phyloP scores from a whole-genome alignment of 2,797 vertebrate species.

The Semotilus atromaculatus region DNA sequence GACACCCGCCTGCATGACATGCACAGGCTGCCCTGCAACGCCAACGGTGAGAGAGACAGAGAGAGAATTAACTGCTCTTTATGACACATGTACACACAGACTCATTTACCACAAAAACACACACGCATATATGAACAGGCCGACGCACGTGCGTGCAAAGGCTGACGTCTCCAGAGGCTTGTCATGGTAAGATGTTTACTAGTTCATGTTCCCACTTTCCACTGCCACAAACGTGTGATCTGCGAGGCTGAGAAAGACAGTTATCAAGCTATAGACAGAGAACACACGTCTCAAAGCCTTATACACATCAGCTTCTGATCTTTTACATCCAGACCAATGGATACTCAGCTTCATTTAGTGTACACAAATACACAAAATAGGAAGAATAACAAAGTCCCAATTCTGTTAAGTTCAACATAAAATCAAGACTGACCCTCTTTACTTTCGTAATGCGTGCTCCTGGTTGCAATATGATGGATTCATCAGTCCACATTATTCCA shows the following conservation, averaged over 20 bases:
- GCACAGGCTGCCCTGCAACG: slow-evolving; percentile 79
- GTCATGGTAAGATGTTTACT: slow-evolving; percentile 30
- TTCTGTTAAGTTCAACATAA: background rate
- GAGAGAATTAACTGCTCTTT: background rate
- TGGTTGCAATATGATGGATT: background rate
- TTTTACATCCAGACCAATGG: background rate
- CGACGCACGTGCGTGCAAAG: background rate
- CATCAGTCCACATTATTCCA: background rate
- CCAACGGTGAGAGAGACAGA: slow-evolving; percentile 75
- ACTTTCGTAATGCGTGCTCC: background rate
- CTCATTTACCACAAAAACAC: slow-evolving; percentile 23
- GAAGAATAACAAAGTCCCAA: background rate
- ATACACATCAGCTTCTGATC: background rate
- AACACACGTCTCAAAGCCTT: background rate
- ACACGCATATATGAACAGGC: slow-evolving; percentile 13
- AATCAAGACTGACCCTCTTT: background rate
- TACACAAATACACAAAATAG: background rate
- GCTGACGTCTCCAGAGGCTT: slow-evolving; percentile 44
- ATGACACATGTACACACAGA: slow-evolving; percentile 14
- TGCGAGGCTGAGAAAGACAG: background rate
- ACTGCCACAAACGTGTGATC: background rate
- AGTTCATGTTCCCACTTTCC: slow-evolving; percentile 8
- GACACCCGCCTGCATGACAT: slow-evolving; percentile 83
- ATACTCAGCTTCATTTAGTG: background rate
- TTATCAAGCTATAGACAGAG: background rate